These are phyloP conservation scores for Microcebus tavaratra DNA, from an alignment of 2,113 vertebrate genomes.

Conservation along the genomic window DNA sequence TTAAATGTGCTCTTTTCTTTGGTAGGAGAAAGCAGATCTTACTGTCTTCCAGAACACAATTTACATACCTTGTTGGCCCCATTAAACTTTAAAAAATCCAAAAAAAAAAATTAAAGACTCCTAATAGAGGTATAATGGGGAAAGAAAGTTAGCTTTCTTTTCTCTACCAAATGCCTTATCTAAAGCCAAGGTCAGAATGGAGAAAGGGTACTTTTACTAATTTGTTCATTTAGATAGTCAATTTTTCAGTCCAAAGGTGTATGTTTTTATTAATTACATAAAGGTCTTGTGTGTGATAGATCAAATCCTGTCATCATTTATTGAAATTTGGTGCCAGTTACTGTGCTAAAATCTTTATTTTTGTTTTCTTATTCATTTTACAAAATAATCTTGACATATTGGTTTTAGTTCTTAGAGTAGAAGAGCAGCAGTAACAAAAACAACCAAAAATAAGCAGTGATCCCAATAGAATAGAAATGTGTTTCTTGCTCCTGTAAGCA, in stretches of 20 bases:
- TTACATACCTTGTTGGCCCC: not conserved
- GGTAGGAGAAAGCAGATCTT: not conserved
- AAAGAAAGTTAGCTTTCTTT: not conserved
- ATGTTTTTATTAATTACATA: not conserved
- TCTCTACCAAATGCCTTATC: not conserved
- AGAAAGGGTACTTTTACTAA: not conserved
- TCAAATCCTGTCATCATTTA: not conserved
- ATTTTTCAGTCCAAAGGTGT: not conserved
- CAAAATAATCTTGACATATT: not conserved
- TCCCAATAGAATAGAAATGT: not conserved
- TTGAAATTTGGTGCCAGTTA: not conserved
- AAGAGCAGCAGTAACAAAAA: not conserved
- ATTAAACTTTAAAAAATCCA: not conserved
- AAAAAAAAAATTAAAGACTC: not conserved
- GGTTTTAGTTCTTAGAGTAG: not conserved
- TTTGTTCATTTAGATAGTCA: not conserved
- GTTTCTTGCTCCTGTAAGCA: not conserved
- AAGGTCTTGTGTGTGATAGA: not conserved
- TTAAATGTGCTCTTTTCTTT: not conserved
- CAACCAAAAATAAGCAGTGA: not conserved
- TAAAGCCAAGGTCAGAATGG: not conserved
- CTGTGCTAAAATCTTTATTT: not conserved
- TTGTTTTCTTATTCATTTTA: not conserved
- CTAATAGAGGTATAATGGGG: no score
- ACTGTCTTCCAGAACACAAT: not conserved